These are phyloP conservation scores for Rhinichthys osculus DNA, from an alignment of 2,797 vertebrate species.

Conservation along the genomic window DNA sequence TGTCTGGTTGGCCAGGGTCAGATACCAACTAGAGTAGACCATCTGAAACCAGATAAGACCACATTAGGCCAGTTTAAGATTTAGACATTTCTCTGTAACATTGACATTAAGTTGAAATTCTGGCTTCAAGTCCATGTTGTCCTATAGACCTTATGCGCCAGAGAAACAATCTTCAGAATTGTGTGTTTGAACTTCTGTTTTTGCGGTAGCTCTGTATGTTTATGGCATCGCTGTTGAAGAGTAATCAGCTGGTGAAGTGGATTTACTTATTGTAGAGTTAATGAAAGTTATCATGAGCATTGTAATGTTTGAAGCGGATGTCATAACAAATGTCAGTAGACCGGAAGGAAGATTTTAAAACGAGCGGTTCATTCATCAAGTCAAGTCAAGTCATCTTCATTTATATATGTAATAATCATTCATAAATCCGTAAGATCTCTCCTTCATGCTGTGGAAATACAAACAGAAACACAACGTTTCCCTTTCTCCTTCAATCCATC, in stretches of 20 bases:
- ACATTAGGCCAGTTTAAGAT: neutral
- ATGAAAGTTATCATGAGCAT: neutral
- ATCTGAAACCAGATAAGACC: neutral
- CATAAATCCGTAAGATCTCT: neutral
- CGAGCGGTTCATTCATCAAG: neutral
- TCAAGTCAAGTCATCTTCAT: no score
- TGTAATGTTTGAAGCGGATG: neutral
- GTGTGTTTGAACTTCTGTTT: no score
- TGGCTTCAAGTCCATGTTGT: neutral
- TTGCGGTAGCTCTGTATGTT: no score
- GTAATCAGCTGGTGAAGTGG: neutral
- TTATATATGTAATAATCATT: no score
- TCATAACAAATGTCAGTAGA: neutral
- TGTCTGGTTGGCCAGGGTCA: no score
- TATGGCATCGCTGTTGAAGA: neutral
- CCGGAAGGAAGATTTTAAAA: neutral
- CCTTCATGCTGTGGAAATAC: neutral
- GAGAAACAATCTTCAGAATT: no score
- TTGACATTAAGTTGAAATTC: neutral
- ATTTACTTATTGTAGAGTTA: neutral
- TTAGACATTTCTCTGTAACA: no score
- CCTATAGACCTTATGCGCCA: no score
- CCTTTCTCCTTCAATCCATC: neutral
- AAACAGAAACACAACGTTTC: neutral
- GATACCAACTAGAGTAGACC: neutral